phyloP scores from a whole-genome alignment of 2,113 vertebrate species.

The Alectura lathami region DNA sequence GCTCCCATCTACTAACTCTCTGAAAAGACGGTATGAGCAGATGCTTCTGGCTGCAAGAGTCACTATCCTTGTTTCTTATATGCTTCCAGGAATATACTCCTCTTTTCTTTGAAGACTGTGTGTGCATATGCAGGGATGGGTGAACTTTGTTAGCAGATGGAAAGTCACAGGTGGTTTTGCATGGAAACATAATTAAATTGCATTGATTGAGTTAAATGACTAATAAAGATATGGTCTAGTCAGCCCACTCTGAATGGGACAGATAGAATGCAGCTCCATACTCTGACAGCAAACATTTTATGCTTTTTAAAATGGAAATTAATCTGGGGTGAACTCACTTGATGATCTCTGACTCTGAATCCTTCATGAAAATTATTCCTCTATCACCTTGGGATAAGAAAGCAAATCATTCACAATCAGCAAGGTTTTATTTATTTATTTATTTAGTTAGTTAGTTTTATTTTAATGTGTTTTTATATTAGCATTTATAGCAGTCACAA shows the following conservation, averaged over 20 bases:
- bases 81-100: not conserved
- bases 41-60: not conserved
- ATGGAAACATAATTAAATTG: constrained; percentile 76
- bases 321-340: constrained; percentile 73
- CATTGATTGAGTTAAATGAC: constrained; percentile 68
- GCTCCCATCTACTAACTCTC: not conserved
- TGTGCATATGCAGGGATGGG: not conserved
- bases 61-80: not conserved
- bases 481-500: constrained; percentile 12
- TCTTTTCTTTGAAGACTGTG: not conserved
- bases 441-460: not conserved
- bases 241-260: constrained; percentile 43
- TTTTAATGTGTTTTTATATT: not conserved
- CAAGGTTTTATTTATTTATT: not conserved
- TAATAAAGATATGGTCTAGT: constrained; percentile 45
- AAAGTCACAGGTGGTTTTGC: constrained; percentile 76
- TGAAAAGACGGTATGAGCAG: not conserved
- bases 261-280: constrained; percentile 62
- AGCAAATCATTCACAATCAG: constrained; percentile 73
- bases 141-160: constrained; percentile 62
- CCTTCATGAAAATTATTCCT: constrained; percentile 75
- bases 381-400: constrained; percentile 40
- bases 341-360: constrained; percentile 76
- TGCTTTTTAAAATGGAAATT: constrained; percentile 61
- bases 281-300: not conserved